A percentile compares a stretch with the other conserved stretches of the same genome.
Evolutionary conservation across 2,888 invertebrate species (phyloP).

Genomic region (Patella caerulea): DNA sequence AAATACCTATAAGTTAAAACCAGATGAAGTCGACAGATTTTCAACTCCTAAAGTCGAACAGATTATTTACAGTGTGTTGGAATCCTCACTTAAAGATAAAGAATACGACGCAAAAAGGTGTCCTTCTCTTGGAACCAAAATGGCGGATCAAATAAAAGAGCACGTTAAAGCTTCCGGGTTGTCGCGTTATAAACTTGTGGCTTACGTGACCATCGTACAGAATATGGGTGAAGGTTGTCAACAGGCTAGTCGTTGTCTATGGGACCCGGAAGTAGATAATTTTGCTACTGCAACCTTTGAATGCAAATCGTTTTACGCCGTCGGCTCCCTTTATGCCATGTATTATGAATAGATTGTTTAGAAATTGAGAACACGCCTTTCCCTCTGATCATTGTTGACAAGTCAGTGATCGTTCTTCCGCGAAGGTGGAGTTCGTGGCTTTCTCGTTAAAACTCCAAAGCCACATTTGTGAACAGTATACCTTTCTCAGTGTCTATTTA

Average conservation of each 20-base stretch:
- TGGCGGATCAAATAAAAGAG: slow-evolving; percentile 9
- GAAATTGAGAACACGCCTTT: no score
- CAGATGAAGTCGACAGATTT: not conserved
- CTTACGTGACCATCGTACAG: not conserved
- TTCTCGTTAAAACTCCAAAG: no score
- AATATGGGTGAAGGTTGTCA: slow-evolving; percentile 1
- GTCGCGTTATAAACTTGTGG: not conserved
- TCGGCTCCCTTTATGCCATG: not conserved
- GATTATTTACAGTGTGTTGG: not conserved
- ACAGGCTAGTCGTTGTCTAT: not conserved
- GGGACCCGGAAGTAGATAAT: slow-evolving; percentile 3
- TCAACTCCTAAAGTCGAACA: not conserved
- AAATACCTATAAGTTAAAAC: not conserved
- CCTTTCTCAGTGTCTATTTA: no score
- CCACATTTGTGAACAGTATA: no score
- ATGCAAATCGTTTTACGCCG: not conserved
- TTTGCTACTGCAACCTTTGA: not conserved
- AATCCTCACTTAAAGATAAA: not conserved
- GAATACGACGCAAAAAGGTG: not conserved
- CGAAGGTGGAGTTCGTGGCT: no score
- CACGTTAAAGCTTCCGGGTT: not conserved
- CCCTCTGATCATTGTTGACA: no score
- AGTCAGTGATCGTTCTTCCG: no score
- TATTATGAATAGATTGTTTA: not conserved
- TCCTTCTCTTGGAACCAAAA: not conserved